phyloP scores from a whole-genome alignment of 2,888 invertebrate species.

The Drosophila peninsularis region DNA sequence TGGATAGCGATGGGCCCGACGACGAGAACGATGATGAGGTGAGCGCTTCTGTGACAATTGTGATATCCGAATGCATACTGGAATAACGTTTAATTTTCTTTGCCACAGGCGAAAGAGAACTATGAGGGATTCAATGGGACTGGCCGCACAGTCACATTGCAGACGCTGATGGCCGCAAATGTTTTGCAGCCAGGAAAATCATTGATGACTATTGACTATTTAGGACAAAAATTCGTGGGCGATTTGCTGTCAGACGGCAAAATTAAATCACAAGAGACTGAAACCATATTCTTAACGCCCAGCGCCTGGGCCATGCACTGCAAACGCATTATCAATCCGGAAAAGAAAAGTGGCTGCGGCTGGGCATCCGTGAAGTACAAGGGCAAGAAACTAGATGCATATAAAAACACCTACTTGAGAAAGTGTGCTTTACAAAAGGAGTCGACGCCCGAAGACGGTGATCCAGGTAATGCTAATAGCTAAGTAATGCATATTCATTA shows the following conservation, averaged over 20 bases:
- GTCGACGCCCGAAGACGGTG: constrained; percentile 80
- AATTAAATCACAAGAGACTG: constrained; percentile 94
- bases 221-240: constrained; percentile 96
- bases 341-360: constrained; percentile 96
- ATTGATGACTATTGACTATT: constrained; percentile 94
- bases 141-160: constrained; percentile 91
- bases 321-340: constrained; percentile 95
- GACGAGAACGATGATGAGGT: constrained; percentile 87
- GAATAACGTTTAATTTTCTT: neutral
- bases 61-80: neutral
- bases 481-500: neutral
- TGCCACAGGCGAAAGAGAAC: constrained; percentile 79
- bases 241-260: constrained; percentile 94
- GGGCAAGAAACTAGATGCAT: constrained; percentile 94
- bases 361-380: constrained; percentile 96
- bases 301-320: constrained; percentile 97
- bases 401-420: constrained; percentile 93
- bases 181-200: constrained; percentile 93
- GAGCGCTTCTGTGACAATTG: constrained; percentile 17
- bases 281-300: constrained; percentile 94
- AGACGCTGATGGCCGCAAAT: constrained; percentile 93
- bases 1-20: constrained; percentile 86
- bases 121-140: constrained; percentile 85
- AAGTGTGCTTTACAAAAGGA: constrained; percentile 88
- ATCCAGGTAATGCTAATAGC: constrained; percentile 66